Conservation (phyloP, 1,140 invertebrate genomes). For the Leptopilina boulardi region DNA sequence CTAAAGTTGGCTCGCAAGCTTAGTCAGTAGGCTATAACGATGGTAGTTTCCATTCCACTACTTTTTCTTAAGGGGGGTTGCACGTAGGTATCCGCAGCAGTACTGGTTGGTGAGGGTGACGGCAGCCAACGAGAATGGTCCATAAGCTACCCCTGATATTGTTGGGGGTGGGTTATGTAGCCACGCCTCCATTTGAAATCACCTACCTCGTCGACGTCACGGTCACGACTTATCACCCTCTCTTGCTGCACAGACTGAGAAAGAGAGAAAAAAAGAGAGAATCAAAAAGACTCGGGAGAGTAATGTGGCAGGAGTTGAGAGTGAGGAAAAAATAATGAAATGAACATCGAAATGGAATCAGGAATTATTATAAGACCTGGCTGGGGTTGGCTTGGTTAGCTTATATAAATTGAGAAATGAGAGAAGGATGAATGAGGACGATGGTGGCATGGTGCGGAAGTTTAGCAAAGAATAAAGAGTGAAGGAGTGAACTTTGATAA, state of each 20-base stretch:
- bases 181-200: constrained; percentile 68
- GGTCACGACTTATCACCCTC: constrained; percentile 75
- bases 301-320: constrained; percentile 48
- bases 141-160: constrained; percentile 61
- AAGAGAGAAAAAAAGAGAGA: constrained; percentile 31
- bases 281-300: constrained; percentile 44
- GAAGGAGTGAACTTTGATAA: constrained; percentile 40
- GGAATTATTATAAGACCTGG: constrained; percentile 74
- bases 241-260: constrained; percentile 50
- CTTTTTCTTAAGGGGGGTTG: constrained; percentile 61
- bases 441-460: background rate
- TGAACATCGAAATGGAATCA: constrained; percentile 73
- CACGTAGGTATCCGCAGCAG: constrained; percentile 58
- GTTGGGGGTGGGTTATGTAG: constrained; percentile 51
- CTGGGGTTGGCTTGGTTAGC: constrained; percentile 59
- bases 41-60: constrained; percentile 57
- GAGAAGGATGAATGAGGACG: constrained; percentile 38
- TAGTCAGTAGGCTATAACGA: constrained; percentile 50
- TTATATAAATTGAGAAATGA: constrained; percentile 70
- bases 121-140: constrained; percentile 66
- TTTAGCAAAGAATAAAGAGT: constrained; percentile 1
- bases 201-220: constrained; percentile 67
- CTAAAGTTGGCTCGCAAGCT: constrained; percentile 46
- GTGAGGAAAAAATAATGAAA: constrained; percentile 75
- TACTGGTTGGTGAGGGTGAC: constrained; percentile 56